Conservation (phyloP, 1,140 invertebrate genomes). For the Anagrus nilaparvatae region DNA sequence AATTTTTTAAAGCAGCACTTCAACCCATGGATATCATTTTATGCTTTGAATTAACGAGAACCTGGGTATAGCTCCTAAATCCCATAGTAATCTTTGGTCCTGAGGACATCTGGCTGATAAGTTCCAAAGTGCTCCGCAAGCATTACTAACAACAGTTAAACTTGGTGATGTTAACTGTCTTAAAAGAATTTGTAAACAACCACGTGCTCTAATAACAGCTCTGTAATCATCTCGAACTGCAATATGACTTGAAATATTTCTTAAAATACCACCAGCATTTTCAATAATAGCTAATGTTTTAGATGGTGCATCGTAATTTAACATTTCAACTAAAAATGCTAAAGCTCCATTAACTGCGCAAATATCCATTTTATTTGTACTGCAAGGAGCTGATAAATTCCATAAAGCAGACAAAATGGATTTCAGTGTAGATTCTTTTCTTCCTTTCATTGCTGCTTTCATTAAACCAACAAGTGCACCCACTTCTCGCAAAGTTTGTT, state of each 20-base stretch:
- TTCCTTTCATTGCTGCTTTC: slow-evolving; percentile 77
- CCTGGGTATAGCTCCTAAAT: slow-evolving; percentile 89
- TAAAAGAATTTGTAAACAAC: slow-evolving; percentile 74
- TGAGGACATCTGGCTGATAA: slow-evolving; percentile 78
- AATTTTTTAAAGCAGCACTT: slow-evolving; percentile 85
- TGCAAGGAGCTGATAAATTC: slow-evolving; percentile 93
- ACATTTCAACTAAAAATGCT: slow-evolving; percentile 79
- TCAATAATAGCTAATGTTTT: slow-evolving; percentile 86
- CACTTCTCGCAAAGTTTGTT: slow-evolving; percentile 80
- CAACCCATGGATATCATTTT: slow-evolving; percentile 96
- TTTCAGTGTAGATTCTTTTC: slow-evolving; percentile 89
- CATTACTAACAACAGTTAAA: slow-evolving; percentile 90
- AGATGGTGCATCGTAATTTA: slow-evolving; percentile 78
- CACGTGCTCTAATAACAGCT: slow-evolving; percentile 71
- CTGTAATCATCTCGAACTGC: slow-evolving; percentile 85
- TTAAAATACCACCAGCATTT: slow-evolving; percentile 87
- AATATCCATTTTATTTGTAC: slow-evolving; percentile 87
- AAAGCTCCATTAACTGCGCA: slow-evolving; percentile 80
- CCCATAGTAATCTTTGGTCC: slow-evolving; percentile 83
- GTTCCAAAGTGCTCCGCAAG: slow-evolving; percentile 94
- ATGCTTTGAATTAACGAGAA: slow-evolving; percentile 87
- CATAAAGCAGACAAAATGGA: slow-evolving; percentile 91
- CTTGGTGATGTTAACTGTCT: slow-evolving; percentile 88
- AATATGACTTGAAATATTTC: slow-evolving; percentile 92
- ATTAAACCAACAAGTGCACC: slow-evolving; percentile 80